Percentiles rank a stretch among this genome's conserved stretches.
Conservation (phyloP, 2,888 invertebrate genomes). For the Noctua janthina region DNA sequence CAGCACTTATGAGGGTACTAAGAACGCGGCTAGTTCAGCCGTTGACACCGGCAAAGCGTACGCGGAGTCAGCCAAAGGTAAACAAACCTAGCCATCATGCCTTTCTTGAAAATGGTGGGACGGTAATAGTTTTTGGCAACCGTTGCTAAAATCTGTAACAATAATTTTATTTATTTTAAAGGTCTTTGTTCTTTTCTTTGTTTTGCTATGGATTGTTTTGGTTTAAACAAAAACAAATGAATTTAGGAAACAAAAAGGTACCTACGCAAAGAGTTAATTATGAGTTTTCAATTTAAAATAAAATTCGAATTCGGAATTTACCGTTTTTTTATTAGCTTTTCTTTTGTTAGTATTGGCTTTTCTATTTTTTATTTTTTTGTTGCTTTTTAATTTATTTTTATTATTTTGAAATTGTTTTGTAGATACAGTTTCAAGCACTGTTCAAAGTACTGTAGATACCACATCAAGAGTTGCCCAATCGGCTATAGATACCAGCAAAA, state of each 20-base stretch:
- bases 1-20: conserved; percentile 75
- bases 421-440: conserved; percentile 79
- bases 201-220: conserved; percentile 2
- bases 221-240: neutral
- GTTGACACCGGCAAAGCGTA: conserved; percentile 75
- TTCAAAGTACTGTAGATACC: conserved; percentile 76
- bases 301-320: neutral
- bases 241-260: conserved; percentile 1
- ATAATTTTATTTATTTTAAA: conserved; percentile 1
- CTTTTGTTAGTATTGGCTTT: conserved; percentile 1
- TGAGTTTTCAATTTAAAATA: neutral
- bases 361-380: conserved; percentile 3
- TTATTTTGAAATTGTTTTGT: conserved; percentile 68
- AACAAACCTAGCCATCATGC: conserved; percentile 59
- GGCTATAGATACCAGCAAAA: conserved; percentile 76
- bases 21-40: conserved; percentile 69
- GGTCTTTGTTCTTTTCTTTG: conserved; percentile 38
- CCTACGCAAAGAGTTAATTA: neutral
- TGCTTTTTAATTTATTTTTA: conserved; percentile 20
- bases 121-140: conserved; percentile 56
- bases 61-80: conserved; percentile 76
- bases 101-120: conserved; percentile 54
- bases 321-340: neutral
- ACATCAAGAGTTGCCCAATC: conserved; percentile 78
- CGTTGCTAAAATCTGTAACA: conserved; percentile 29